Percentiles rank a stretch among this genome's conserved stretches.
Evolutionary conservation across 2,797 vertebrate species (phyloP).

Genomic region (Halcyon leucocephala): DNA sequence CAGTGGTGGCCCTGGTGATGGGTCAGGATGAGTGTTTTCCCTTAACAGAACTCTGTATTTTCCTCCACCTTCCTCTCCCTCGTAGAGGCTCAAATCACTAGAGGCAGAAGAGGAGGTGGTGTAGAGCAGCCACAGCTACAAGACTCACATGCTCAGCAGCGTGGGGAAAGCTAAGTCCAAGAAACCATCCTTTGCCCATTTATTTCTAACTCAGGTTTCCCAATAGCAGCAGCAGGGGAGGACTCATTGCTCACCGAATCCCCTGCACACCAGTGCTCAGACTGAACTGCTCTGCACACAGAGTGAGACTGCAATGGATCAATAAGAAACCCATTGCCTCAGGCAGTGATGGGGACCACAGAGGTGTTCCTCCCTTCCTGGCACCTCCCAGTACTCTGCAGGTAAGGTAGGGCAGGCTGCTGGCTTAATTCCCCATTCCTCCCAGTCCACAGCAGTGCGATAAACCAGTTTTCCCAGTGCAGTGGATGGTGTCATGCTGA

Average conservation of each 20-base stretch:
- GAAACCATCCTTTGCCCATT: neutral
- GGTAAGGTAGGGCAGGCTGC: neutral
- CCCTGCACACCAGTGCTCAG: neutral
- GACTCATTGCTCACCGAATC: neutral
- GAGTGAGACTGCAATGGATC: accelerated
- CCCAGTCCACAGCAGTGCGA: neutral
- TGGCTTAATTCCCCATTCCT: neutral
- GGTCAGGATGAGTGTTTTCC: neutral
- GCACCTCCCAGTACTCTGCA: neutral
- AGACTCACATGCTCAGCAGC: neutral
- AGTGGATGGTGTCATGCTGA: neutral
- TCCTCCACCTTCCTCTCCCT: neutral
- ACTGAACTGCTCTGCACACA: neutral
- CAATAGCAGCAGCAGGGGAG: neutral
- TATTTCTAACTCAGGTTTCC: neutral
- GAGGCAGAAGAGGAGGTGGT: neutral
- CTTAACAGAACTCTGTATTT: neutral
- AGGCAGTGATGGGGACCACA: neutral
- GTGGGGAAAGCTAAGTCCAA: neutral
- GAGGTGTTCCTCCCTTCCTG: neutral
- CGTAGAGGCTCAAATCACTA: accelerated
- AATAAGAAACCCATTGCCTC: neutral
- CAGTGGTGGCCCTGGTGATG: neutral
- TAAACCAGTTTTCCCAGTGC: neutral
- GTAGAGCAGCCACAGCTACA: neutral